These are phyloP conservation scores for Ommatoiulus sabulosus DNA, from an alignment of 2,888 invertebrate species.

Conservation along the genomic window DNA sequence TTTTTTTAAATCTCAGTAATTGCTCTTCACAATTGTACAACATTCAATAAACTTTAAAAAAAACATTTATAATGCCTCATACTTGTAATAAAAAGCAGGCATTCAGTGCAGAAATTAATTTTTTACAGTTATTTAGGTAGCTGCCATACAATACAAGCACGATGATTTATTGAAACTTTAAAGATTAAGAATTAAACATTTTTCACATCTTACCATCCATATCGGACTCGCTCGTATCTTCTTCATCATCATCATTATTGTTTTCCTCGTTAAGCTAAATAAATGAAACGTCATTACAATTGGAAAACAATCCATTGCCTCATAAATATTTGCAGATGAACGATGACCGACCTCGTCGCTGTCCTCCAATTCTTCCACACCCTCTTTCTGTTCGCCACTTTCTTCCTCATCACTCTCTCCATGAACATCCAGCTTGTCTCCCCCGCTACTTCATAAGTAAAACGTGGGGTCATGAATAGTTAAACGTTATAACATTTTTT, in stretches of 20 bases:
- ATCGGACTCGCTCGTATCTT: constrained; percentile 63
- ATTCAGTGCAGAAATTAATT: too few relatives aligned
- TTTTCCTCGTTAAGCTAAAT: neutral
- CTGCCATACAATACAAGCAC: too few relatives aligned
- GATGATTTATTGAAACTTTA: too few relatives aligned
- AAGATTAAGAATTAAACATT: too few relatives aligned
- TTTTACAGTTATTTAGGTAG: too few relatives aligned
- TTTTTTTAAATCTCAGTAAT: too few relatives aligned
- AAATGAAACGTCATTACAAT: too few relatives aligned
- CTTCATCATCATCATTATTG: constrained; percentile 50
- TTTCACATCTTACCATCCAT: constrained; percentile 61
- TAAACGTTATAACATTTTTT: neutral
- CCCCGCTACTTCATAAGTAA: neutral
- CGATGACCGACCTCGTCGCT: neutral
- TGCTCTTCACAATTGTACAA: too few relatives aligned
- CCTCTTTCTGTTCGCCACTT: neutral
- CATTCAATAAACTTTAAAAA: too few relatives aligned
- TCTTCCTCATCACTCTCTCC: neutral
- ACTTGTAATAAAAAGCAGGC: too few relatives aligned
- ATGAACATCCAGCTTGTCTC: neutral
- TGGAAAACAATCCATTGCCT: neutral
- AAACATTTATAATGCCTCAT: too few relatives aligned
- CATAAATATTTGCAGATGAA: neutral
- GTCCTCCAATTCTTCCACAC: neutral
- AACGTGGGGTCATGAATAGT: neutral